phyloP scores from a whole-genome alignment of 2,797 vertebrate species.

The Platyrinchus mystaceus region DNA sequence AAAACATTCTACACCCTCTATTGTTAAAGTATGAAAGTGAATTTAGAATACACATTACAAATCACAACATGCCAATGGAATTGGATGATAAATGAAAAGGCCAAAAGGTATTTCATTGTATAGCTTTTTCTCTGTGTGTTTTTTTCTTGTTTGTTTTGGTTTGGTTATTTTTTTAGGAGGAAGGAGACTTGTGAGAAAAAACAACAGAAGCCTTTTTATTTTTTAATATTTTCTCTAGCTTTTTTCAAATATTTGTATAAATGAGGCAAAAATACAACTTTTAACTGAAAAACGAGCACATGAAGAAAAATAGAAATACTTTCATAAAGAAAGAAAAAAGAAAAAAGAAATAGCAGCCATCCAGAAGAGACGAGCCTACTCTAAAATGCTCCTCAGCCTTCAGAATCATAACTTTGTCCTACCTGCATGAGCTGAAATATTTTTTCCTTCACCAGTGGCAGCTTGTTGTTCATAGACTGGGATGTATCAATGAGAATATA shows the following conservation, averaged over 20 bases:
- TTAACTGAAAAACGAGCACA: neutral
- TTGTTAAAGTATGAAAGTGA: neutral
- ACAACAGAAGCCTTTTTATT: neutral
- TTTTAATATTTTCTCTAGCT: neutral
- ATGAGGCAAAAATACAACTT: neutral
- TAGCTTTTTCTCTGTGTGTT: fast-evolving
- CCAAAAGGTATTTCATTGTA: neutral
- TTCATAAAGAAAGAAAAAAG: neutral
- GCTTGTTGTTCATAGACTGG: slow-evolving; percentile 79
- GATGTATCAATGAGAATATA: slow-evolving; percentile 82
- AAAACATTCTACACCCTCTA: neutral
- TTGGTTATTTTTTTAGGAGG: neutral
- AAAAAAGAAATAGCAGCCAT: neutral
- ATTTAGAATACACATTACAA: neutral
- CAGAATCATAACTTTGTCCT: neutral
- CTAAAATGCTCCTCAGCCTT: neutral
- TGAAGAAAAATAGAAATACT: neutral
- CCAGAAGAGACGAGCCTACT: neutral
- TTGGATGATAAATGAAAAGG: neutral
- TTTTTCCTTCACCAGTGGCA: slow-evolving; percentile 79
- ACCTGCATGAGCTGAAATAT: slow-evolving; percentile 79
- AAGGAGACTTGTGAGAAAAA: neutral
- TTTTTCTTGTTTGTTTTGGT: neutral
- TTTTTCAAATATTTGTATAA: neutral
- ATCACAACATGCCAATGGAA: neutral